Evolutionary conservation across 2,113 vertebrate species (phyloP), one percentile per base, ranked within the genome.

Genomic region (Eira barbara): DNA sequence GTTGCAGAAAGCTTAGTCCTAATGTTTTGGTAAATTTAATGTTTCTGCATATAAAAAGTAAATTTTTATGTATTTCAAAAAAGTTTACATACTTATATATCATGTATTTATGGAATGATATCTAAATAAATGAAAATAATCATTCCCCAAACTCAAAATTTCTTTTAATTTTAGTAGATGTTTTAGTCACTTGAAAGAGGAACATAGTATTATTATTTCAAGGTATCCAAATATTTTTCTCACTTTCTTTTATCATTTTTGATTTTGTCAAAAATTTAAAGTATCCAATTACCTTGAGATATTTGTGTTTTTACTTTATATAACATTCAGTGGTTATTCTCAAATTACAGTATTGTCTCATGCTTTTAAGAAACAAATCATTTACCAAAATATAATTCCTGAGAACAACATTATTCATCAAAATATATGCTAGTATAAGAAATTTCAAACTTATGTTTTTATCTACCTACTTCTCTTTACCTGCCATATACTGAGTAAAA

Each of bases 201-300:
- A 76, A 3, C 21, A 94, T 21, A 39, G 15, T 67, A 89, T 82
- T 83, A 2, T 36, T 89, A 36, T 45, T 94, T 80, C 73, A 80
- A 45, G 80, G 25, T 61, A 17, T 29, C 76, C 39, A 84, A 34
- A 27, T 86, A 55, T 34, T 96, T 92, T 97, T 34, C 67, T 95
- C 36, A 57, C 7, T 87, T 93, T 94, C 85, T 69, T 45, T 78
- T 13, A 57, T 59, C 42, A 42, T 27, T 49, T 91, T 83, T 92
- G 76, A 42, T 82, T 83, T 88, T 47, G 57, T 98, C 39, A 92
- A 52, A 87, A 91, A 27, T 94, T 80, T 45, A 89, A 87, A 47
- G 11, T 87, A 1, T 73, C 59, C 10, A 63, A 25, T 31, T 86
- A n/a, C 84, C 79, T 91, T 78, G 45, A 97, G 97, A 5, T 63